Evolutionary conservation across 1,140 invertebrate species (phyloP), one percentile per base, ranked within the genome.

Genomic region (Hycleus cichorii): DNA sequence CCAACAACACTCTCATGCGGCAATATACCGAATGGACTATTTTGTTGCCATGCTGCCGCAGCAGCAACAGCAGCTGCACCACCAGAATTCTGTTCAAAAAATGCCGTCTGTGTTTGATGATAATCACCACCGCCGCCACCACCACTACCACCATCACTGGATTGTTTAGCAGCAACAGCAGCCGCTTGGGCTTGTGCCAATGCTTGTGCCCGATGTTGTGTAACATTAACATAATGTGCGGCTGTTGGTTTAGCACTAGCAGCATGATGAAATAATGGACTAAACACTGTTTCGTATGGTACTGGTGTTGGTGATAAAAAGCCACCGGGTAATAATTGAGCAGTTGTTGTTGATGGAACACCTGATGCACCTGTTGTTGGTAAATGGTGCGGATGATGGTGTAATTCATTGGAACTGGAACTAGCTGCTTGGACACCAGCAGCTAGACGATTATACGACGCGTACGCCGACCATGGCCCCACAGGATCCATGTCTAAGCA

Each of bases 1-100:
- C 84, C 78, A 57, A 86, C 83, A 59, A 87, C 81, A 74, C 82
- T 87, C 75, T 89, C 86, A 70, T 89, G 87, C 9, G 87, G 87
- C 64, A 89, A 73, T 64, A 89, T 86, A 43, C 87, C 87, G 73
- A 88, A 88, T 0, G 87, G 85, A 66, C 85, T 87, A 69, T 81
- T 87, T 59, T 79, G 83, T 67, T 86, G 83, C 83, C 85, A 86
- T 46, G 79, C 75, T 46, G 80, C 71, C 40, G 76, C 79, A 18
- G 77, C 66, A 45, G 82, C 66, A 49, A 77, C 72, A 4, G 32
- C 32, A 4, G 79, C 75, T 45, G 80, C 71, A 42, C 76, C 79
- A 24, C 77, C 65, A 43, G 82, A 65, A 49, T 77, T 71, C 62
- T 83, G 83, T 64, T 88, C 84, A 70, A 85, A 86, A 72, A 85